Conservation (phyloP, 2,888 invertebrate species). For the Dorcus hopei region DNA sequence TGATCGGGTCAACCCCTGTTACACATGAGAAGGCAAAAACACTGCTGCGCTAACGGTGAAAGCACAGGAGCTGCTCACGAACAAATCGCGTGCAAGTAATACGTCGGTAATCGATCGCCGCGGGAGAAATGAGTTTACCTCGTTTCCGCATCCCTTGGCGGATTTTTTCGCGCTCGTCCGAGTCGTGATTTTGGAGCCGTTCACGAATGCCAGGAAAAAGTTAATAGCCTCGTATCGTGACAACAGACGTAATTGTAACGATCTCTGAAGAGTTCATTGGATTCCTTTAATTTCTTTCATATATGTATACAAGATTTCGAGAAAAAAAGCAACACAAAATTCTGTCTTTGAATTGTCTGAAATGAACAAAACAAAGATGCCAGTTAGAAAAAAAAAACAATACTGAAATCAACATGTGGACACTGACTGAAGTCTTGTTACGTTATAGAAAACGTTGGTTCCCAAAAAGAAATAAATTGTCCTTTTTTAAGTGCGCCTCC, state of each 20-base stretch:
- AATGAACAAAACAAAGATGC: no score
- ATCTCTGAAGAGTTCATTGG: no score
- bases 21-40: slow-evolving; percentile 11
- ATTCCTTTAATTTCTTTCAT: no score
- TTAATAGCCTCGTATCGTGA: background rate
- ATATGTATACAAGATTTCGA: no score
- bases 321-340: no score
- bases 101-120: background rate
- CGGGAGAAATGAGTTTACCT: slow-evolving; percentile 7
- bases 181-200: slow-evolving; percentile 8
- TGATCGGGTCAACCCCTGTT: slow-evolving; percentile 23
- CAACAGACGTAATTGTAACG: background rate
- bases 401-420: no score
- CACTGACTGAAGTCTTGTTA: no score
- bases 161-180: slow-evolving; percentile 1
- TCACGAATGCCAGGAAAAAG: slow-evolving; percentile 2
- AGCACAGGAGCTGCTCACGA: slow-evolving; percentile 20
- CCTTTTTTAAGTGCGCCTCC: no score
- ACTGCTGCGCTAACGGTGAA: slow-evolving; percentile 17
- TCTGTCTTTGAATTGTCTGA: no score
- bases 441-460: no score
- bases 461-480: no score
- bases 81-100: slow-evolving; percentile 15
- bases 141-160: slow-evolving; percentile 13
- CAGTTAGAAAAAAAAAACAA: no score